A percentile compares a stretch with the other conserved stretches of the same genome.
Evolutionary conservation across 2,113 vertebrate genomes (phyloP).

Genomic region (Rhadina sibilatrix): DNA sequence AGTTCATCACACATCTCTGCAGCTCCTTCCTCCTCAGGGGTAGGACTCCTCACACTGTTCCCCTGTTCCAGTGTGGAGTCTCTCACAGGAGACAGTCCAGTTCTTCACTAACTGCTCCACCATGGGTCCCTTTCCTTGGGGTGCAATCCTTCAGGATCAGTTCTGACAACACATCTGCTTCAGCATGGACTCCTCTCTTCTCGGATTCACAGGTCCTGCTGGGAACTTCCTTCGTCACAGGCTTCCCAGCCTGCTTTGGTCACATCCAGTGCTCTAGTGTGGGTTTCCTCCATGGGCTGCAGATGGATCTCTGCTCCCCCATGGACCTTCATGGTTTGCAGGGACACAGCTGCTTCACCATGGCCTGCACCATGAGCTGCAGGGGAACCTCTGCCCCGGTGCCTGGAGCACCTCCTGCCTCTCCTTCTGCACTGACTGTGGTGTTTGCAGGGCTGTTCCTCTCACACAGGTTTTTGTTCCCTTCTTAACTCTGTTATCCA

Average conservation of each 20-base stretch:
- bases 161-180: background rate
- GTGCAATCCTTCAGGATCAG: background rate
- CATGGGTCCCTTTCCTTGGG: background rate
- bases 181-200: background rate
- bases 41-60: background rate
- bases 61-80: background rate
- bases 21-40: background rate
- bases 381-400: background rate
- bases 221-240: background rate
- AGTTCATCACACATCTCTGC: background rate
- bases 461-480: background rate
- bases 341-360: background rate
- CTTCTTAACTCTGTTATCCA: background rate
- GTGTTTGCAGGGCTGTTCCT: background rate
- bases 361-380: accelerated
- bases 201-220: background rate
- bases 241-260: background rate
- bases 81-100: background rate
- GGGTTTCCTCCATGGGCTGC: background rate
- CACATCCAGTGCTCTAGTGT: background rate
- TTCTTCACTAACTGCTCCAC: background rate
- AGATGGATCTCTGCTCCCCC: background rate
- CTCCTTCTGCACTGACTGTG: background rate
- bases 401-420: background rate
- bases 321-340: background rate